phyloP scores from a whole-genome alignment of 2,113 vertebrate species.

The Semnornis frantzii region DNA sequence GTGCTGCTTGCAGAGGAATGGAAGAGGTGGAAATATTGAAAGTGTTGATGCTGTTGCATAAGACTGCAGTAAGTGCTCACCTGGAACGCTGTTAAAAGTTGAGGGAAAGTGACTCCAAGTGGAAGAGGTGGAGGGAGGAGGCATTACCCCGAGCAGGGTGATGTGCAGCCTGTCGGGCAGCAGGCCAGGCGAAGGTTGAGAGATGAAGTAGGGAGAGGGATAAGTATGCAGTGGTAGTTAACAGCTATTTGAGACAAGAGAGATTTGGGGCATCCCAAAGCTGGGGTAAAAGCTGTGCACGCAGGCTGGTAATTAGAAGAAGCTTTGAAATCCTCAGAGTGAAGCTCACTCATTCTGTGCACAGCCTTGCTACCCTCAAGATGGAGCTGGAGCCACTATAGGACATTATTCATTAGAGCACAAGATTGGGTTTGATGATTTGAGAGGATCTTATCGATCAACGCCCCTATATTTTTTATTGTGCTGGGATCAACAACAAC shows the following conservation, averaged over 20 bases:
- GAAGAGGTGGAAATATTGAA: neutral
- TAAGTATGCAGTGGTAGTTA: neutral
- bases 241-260: neutral
- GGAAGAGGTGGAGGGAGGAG: neutral
- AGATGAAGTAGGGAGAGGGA: neutral
- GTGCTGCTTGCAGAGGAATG: neutral
- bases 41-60: neutral
- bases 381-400: neutral
- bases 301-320: neutral
- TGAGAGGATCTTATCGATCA: neutral
- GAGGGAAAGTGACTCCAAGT: neutral
- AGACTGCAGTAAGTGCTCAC: neutral
- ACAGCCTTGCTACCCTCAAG: neutral
- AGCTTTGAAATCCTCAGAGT: neutral
- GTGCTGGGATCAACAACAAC: neutral
- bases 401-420: neutral
- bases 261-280: neutral
- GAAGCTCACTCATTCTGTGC: neutral
- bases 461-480: neutral
- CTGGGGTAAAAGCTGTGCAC: neutral
- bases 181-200: neutral
- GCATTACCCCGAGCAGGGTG: neutral
- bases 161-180: accelerated
- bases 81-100: neutral
- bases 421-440: neutral